Conservation (phyloP, 2,888 invertebrate genomes). For the Rhimphoctona megacephalus region DNA sequence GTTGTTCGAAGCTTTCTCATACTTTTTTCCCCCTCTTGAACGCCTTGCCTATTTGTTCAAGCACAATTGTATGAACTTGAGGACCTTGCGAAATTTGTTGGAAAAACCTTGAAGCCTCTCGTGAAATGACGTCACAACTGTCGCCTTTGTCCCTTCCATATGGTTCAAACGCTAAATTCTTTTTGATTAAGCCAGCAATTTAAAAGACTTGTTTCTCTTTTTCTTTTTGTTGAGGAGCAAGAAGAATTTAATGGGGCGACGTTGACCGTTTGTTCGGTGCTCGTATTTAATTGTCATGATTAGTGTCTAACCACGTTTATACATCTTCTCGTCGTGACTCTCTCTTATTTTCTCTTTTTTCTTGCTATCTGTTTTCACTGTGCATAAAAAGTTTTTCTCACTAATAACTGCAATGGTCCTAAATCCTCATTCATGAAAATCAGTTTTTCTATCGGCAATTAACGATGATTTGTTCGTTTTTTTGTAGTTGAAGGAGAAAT, state of each 20-base stretch:
- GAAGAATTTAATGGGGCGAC: conserved; percentile 49
- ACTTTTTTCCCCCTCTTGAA: neutral
- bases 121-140: neutral
- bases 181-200: neutral
- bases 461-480: neutral
- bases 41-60: neutral
- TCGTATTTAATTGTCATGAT: conserved; percentile 58
- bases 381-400: neutral
- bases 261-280: conserved; percentile 9
- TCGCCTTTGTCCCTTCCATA: neutral
- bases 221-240: neutral
- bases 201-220: conserved; percentile 5
- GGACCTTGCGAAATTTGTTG: neutral
- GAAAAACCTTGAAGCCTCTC: neutral
- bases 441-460: neutral
- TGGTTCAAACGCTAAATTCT: neutral
- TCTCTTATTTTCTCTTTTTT: neutral
- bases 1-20: neutral
- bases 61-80: neutral
- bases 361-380: neutral
- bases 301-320: conserved; percentile 45
- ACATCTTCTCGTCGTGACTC: neutral
- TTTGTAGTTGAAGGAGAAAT: neutral
- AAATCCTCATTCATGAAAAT: neutral
- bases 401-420: neutral